phyloP scores from a whole-genome alignment of 2,797 vertebrate species.

The Notamacropus eugenii region DNA sequence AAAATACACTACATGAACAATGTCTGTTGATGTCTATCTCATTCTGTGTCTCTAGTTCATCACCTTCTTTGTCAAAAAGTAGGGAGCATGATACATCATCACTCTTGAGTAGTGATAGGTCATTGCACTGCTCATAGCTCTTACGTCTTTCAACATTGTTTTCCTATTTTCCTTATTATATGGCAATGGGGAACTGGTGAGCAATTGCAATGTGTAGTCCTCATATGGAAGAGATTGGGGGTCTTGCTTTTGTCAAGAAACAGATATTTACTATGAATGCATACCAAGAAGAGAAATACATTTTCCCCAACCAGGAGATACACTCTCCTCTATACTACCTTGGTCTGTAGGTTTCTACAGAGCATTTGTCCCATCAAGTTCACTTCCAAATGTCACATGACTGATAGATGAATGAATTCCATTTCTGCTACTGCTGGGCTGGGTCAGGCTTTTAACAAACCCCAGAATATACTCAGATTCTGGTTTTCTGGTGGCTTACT shows the following conservation, averaged over 20 bases:
- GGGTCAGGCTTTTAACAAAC: too few species aligned
- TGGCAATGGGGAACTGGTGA: neutral
- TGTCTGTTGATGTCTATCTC: neutral
- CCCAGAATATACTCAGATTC: too few species aligned
- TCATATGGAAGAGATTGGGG: neutral
- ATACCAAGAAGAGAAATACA: neutral
- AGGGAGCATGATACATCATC: neutral
- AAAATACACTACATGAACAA: neutral
- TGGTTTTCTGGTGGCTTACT: too few species aligned
- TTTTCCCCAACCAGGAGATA: neutral
- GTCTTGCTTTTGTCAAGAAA: neutral
- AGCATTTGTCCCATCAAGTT: neutral
- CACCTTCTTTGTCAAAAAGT: neutral
- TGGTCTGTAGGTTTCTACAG: neutral
- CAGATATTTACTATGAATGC: neutral
- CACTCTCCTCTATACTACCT: neutral
- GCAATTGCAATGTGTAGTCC: neutral
- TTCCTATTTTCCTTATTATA: neutral
- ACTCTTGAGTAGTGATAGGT: neutral
- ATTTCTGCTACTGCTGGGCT: too few species aligned
- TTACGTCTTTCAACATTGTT: neutral
- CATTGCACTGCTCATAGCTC: neutral
- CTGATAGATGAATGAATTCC: too few species aligned
- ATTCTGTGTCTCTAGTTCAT: neutral
- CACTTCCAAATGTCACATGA: neutral